Base-by-base conservation (phyloP, 2,888 invertebrate genomes). In the Lycocerus yunnanus region DNA sequence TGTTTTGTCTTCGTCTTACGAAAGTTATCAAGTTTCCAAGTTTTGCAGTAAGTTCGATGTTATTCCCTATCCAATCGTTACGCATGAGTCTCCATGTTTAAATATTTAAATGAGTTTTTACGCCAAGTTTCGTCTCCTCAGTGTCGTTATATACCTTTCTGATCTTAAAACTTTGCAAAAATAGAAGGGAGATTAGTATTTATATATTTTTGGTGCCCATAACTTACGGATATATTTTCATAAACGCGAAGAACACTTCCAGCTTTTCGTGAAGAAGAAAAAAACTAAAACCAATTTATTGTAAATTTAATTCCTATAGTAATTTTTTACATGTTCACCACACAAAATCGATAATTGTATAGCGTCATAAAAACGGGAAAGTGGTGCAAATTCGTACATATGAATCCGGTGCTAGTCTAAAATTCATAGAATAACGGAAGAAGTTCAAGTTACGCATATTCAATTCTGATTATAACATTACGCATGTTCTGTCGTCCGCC, bases 1-100 rank as follows among this genome's bases (percentile, higher is more conserved):
- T 80, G 79, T 81, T 77, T 77, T 77, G 78, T 79, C 77, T 79
- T 73, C 60, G 72, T 73, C 73, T 76, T 66, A 27, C 61, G n/a
- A 60, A 71, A 73, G 71, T 68, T 73, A 73, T 69, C 74, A 66
- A 74, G 71, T 69, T 27, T 67, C 66, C 58, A 76, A 76, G 66
- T 76, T 74, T 76, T 43, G 73, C 69, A 16, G 60, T 63, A 72
- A 76, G 73, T 73, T 76, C 76, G 61, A 76, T 71, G 70, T 71
- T 82, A 83, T 84, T 86, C 86, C 86, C 86, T 76, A 80, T 82
- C 81, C 83, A 81, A 81, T 84, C 85, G 85, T 86, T 85, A 86
- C 85, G 85, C 84, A 84, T 83, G 82, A 82, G 81, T 83, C 83
- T 82, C 85, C 82, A 81, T 81, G 82, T 85, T 81, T 85, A 85